Conservation (phyloP, 1,140 invertebrate species). For the Ditylenchus dipsaci region DNA sequence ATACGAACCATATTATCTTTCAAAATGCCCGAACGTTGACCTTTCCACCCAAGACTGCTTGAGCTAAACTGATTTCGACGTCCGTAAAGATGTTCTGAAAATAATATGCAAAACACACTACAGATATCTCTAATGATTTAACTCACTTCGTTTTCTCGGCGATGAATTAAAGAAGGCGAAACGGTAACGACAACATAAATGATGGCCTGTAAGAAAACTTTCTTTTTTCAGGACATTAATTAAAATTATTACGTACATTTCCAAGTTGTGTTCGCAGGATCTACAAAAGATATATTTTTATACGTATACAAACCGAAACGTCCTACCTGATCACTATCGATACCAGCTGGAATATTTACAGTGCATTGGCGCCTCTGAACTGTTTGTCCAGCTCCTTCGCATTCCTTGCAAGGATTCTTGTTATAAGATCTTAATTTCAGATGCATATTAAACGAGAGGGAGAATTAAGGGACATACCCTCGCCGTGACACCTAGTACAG, state of each 20-base stretch:
- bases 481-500: conserved; percentile 85
- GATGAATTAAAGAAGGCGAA: conserved; percentile 81
- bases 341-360: conserved; percentile 90
- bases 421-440: conserved; percentile 66
- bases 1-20: conserved; percentile 73
- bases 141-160: conserved; percentile 84
- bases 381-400: conserved; percentile 83
- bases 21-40: conserved; percentile 85
- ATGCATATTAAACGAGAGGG: too few relatives aligned
- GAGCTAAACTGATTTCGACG: conserved; percentile 64
- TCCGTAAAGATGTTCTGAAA: conserved; percentile 43
- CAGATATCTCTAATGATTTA: conserved; percentile 82
- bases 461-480: too few relatives aligned
- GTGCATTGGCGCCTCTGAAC: conserved; percentile 82
- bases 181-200: conserved; percentile 64
- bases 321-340: conserved; percentile 72
- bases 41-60: conserved; percentile 86
- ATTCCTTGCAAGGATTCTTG: conserved; percentile 83
- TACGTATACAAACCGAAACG: neutral
- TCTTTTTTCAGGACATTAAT: neutral
- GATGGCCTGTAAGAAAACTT: conserved; percentile 20
- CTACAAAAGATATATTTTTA: neutral
- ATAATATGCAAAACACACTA: conserved; percentile 29
- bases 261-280: neutral
- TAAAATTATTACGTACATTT: neutral